Evolutionary conservation across 2,797 vertebrate species (phyloP).

Genomic region (Alectoris magna): DNA sequence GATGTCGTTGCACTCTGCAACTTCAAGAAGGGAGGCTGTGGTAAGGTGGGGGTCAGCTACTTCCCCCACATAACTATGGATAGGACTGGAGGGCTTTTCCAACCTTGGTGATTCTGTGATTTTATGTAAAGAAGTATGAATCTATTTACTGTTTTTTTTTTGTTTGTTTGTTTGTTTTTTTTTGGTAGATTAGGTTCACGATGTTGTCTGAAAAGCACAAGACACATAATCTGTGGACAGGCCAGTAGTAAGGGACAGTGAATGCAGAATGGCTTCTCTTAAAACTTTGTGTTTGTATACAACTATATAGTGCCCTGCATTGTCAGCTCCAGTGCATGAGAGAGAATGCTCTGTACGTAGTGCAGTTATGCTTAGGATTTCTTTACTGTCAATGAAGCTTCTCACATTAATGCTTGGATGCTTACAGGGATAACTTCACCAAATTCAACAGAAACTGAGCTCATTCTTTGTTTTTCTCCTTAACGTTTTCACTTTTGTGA

Average conservation of each 20-base stretch:
- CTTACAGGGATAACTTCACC: not conserved
- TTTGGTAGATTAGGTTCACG: not conserved
- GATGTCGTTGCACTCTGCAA: no score
- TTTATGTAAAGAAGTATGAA: fast-evolving
- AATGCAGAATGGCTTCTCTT: not conserved
- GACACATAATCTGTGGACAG: not conserved
- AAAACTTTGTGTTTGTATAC: not conserved
- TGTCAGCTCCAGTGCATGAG: not conserved
- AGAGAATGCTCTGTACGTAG: no score
- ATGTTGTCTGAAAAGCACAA: not conserved
- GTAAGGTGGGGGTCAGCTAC: no score
- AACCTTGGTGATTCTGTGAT: no score
- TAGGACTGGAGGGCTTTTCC: no score
- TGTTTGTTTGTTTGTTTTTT: not conserved
- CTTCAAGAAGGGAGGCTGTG: no score
- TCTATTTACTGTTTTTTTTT: not conserved
- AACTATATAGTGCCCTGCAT: not conserved
- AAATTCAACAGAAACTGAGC: not conserved
- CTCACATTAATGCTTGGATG: not conserved
- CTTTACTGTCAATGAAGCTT: not conserved
- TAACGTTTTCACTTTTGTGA: not conserved
- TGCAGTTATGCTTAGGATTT: not conserved
- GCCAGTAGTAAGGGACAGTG: not conserved
- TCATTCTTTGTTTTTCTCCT: not conserved
- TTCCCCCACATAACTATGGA: no score